These are phyloP conservation scores for Hyposoter dolosus DNA, from an alignment of 2,888 invertebrate species.

Conservation along the genomic window DNA sequence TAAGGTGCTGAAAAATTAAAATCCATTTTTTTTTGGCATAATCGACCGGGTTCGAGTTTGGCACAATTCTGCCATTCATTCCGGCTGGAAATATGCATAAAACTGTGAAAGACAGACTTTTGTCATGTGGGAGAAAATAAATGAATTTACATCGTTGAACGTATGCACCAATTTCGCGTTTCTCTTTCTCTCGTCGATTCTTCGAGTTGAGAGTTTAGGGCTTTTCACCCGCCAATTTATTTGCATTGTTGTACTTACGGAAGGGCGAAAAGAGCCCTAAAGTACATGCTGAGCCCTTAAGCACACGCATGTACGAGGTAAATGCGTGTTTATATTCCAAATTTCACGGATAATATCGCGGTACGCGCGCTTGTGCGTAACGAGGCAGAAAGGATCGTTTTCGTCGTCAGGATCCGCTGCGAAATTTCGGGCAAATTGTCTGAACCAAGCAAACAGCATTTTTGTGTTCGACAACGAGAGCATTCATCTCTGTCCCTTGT, in stretches of 20 bases:
- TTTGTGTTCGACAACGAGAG: constrained; percentile 4
- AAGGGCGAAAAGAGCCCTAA: constrained; percentile 20
- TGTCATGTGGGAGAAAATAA: constrained; percentile 21
- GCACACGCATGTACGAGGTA: neutral
- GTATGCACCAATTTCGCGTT: constrained; percentile 1
- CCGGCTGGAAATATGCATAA: constrained; percentile 3
- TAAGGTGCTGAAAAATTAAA: no score
- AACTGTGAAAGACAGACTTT: neutral
- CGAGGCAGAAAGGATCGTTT: constrained; percentile 38
- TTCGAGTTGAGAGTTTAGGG: constrained; percentile 28
- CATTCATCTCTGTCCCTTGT: neutral
- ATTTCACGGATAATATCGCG: constrained; percentile 29
- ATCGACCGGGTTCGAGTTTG: neutral
- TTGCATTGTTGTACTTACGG: constrained; percentile 34
- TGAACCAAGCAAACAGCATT: neutral
- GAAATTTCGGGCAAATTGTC: constrained; percentile 40
- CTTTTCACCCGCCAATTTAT: constrained; percentile 35
- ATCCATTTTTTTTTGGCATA: no score
- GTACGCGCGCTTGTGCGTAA: constrained; percentile 14
- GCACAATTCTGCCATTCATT: neutral
- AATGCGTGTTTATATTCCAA: constrained; percentile 3
- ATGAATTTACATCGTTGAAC: constrained; percentile 36
- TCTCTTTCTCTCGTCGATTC: constrained; percentile 27
- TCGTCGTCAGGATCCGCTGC: constrained; percentile 18
- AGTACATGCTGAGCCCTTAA: constrained; percentile 36